Conservation (phyloP, 1,140 invertebrate species). For the Drosophila biarmipes region DNA sequence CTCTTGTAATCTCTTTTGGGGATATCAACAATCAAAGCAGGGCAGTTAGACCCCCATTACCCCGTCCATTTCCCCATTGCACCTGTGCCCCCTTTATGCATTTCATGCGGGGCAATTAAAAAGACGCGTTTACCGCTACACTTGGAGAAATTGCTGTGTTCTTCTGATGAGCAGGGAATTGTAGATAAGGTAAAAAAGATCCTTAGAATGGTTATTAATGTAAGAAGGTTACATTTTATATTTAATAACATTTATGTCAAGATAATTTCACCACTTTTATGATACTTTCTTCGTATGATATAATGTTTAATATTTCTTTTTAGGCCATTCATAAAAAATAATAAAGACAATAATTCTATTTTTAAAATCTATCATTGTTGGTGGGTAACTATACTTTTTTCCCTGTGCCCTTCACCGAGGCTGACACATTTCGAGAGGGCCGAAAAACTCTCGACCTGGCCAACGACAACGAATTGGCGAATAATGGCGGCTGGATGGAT, state of each 20-base stretch:
- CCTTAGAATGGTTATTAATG: too few species aligned
- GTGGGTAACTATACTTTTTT: constrained; percentile 9
- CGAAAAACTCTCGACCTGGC: constrained; percentile 23
- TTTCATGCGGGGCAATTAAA: constrained; percentile 36
- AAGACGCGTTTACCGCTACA: constrained; percentile 29
- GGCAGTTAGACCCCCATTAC: neutral
- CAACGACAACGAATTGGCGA: constrained; percentile 12
- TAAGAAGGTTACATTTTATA: too few species aligned
- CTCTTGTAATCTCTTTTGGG: constrained; percentile 13
- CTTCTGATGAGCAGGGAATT: neutral
- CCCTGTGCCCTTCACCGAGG: neutral
- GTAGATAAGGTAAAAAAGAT: too few species aligned
- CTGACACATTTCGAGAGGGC: constrained; percentile 27
- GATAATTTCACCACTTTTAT: too few species aligned
- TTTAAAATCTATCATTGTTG: too few species aligned
- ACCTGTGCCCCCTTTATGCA: constrained; percentile 13
- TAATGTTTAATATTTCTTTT: too few species aligned
- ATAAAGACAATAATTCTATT: too few species aligned
- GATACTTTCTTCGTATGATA: too few species aligned
- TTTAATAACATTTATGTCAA: too few species aligned
- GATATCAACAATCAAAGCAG: neutral
- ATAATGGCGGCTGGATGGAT: constrained; percentile 35
- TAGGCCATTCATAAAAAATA: too few species aligned
- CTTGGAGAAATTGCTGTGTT: neutral
- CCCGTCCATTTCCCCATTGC: constrained; percentile 2